Evolutionary conservation across 2,113 vertebrate genomes (phyloP), one percentile per base, ranked within the genome.

Genomic region (Atherinomorus stipes): DNA sequence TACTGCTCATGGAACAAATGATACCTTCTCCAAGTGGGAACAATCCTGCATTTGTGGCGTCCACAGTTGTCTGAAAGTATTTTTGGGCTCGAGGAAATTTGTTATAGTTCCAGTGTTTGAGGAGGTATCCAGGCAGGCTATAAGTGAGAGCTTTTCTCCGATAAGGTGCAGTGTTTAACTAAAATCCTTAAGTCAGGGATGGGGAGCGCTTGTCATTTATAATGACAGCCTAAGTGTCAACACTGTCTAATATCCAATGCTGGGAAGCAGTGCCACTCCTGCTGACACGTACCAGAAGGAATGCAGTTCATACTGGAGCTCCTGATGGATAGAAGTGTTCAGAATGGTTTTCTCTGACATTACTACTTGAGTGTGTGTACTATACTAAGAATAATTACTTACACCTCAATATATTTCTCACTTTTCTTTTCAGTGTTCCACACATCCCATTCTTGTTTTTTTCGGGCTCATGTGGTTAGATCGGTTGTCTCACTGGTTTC

Each of bases 371-470:
- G 15, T 16, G 16, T 11, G 11, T 45, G 44, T 45, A 18, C 15
- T 47, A 47, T 15, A 19, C 18, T 47, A n/a, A 47, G 3, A 47
- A 47, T 18, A 18, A 47, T 47, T 19, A 18, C 44, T 19, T 7
- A 42, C 13, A 2, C 40, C 12, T 42, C 13, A 42, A 16, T 42
- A 58, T 61, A 31, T 45, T 7, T 31, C 51, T 21, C 42, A 11
- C 26, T 51, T 22, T 53, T 47, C 47, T 73, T 49, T 23, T 28
- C 23, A 23, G 37, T 28, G 6, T 13, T 63, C 31, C 19, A 60
- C 50, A 71, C 64, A 50, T 47, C 64, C 50, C n/a, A 7, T 18
- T 16, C 22, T 50, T 38, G 42, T 40, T 66, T 19, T 6, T 47
- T 47, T 18, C n/a, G 7, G 31, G 1, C 31, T 34, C 31, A 65